These are phyloP conservation scores for Silurus meridionalis DNA, from an alignment of 2,113 vertebrate genomes.

Conservation along the genomic window DNA sequence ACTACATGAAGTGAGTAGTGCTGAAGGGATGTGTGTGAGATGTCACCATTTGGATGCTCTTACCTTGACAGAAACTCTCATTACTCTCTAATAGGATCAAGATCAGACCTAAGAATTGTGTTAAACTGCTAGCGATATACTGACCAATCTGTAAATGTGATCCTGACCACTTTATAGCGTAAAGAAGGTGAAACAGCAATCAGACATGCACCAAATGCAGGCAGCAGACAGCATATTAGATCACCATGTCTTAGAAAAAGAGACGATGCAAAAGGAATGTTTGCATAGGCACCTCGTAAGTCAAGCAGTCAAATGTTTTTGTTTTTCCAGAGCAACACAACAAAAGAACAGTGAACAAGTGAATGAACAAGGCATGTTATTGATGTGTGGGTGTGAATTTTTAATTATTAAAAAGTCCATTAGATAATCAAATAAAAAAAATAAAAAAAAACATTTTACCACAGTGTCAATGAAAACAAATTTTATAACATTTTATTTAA, in stretches of 20 bases:
- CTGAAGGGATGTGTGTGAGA: not conserved
- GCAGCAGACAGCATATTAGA: conserved; percentile 4
- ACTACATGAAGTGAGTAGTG: not conserved
- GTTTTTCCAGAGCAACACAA: not conserved
- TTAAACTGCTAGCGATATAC: not conserved
- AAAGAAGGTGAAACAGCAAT: not conserved
- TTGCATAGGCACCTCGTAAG: not conserved
- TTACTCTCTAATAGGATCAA: not conserved
- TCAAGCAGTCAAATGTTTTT: not conserved
- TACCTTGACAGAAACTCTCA: not conserved
- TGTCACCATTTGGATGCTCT: not conserved
- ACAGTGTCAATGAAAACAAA: too few species aligned
- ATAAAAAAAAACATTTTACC: too few species aligned
- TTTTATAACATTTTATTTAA: too few species aligned
- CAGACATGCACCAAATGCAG: not conserved
- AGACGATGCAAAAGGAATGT: not conserved
- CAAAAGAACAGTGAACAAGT: not conserved
- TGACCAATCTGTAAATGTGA: not conserved
- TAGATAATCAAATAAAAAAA: too few species aligned
- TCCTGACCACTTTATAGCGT: not conserved
- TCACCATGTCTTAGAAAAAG: conserved; percentile 1
- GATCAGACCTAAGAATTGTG: not conserved
- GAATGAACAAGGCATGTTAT: too few species aligned
- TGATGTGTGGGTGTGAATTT: too few species aligned
- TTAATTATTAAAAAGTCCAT: too few species aligned